A percentile compares a stretch with the other conserved stretches of the same genome.
These are phyloP conservation scores for Latrodectus geometricus DNA, from an alignment of 1,140 invertebrate species.

Conservation along the genomic window DNA sequence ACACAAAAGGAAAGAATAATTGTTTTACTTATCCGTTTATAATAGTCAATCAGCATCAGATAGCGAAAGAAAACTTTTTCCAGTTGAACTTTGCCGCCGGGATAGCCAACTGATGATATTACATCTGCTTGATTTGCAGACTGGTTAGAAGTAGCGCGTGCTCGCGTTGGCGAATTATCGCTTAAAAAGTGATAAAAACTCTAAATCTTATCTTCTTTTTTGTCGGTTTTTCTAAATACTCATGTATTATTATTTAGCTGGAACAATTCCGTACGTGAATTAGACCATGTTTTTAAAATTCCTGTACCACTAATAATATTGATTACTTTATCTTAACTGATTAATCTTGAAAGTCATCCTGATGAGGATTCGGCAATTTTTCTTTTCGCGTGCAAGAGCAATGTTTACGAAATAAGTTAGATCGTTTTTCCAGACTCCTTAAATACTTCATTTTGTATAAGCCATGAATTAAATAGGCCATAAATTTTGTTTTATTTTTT, in stretches of 20 bases:
- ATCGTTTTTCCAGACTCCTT: no score
- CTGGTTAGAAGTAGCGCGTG: neutral
- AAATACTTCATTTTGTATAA: no score
- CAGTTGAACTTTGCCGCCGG: neutral
- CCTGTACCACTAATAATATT: neutral
- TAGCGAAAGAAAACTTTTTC: neutral
- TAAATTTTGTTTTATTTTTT: no score
- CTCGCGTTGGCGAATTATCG: conserved; percentile 33
- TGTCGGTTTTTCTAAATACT: neutral
- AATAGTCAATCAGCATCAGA: conserved; percentile 1
- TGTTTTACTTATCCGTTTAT: conserved; percentile 20
- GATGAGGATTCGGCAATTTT: no score
- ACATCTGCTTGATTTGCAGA: conserved; percentile 1
- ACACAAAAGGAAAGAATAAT: conserved; percentile 18
- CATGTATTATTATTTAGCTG: neutral
- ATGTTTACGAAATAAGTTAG: no score
- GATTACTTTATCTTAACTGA: neutral
- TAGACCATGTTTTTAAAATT: neutral
- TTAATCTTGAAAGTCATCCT: no score
- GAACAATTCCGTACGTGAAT: neutral
- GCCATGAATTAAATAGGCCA: no score
- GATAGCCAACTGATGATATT: conserved; percentile 4
- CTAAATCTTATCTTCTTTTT: neutral
- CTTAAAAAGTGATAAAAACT: conserved; percentile 4
- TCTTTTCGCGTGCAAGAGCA: no score